Evolutionary conservation across 2,797 vertebrate species (phyloP).

Genomic region (Malurus splendens): DNA sequence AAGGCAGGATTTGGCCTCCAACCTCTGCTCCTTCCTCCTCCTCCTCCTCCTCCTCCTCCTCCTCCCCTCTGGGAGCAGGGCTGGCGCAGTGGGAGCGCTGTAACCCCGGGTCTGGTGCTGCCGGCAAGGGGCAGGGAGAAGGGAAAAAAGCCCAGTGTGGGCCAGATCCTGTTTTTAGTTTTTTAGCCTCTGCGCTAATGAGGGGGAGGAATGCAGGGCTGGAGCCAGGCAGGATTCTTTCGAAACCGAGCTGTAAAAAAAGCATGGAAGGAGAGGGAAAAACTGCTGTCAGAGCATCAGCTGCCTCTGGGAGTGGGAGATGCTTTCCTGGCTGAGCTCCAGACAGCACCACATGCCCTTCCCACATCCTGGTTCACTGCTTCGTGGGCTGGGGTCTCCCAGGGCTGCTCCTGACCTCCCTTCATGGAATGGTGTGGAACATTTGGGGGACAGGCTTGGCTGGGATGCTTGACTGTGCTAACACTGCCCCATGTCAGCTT

Average conservation of each 20-base stretch:
- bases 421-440: neutral
- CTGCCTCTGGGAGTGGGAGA: neutral
- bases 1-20: constrained; percentile 54
- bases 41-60: neutral
- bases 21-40: constrained; percentile 8
- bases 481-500: accelerated
- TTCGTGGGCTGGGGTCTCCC: neutral
- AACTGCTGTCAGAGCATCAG: neutral
- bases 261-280: neutral
- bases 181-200: neutral
- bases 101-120: neutral
- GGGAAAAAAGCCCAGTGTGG: neutral
- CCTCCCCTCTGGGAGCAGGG: neutral
- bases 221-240: constrained; percentile 35
- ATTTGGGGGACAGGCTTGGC: neutral
- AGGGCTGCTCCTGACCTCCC: neutral
- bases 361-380: accelerated
- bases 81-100: neutral
- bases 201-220: constrained; percentile 22
- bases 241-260: constrained; percentile 16
- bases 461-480: neutral
- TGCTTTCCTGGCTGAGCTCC: neutral
- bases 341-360: neutral
- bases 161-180: constrained; percentile 22
- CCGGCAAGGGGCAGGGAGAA: neutral